phyloP scores from a whole-genome alignment of 2,797 vertebrate genomes.

The Epinephelus coioides region DNA sequence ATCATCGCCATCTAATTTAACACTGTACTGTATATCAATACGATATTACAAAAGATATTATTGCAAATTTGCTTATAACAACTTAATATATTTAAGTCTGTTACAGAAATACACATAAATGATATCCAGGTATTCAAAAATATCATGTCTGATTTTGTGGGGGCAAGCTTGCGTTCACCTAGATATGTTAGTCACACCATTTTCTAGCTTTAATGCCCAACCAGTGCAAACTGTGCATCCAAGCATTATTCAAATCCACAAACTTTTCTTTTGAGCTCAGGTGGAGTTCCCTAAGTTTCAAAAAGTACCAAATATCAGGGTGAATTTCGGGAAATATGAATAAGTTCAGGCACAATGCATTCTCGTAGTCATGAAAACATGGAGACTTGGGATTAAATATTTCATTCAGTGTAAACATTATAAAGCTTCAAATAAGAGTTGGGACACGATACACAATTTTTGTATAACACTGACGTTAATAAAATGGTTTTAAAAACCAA shows the following conservation, averaged over 20 bases:
- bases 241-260: background rate
- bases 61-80: no score
- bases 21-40: background rate
- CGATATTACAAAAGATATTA: no score
- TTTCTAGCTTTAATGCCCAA: background rate
- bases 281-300: background rate
- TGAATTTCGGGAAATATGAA: background rate
- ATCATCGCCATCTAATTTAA: background rate
- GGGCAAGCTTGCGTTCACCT: background rate
- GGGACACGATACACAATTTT: background rate
- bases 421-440: background rate
- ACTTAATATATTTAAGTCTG: no score
- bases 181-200: background rate
- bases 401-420: background rate
- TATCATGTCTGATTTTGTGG: background rate
- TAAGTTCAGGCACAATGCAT: background rate
- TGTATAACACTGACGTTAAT: background rate
- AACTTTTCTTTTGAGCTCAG: background rate
- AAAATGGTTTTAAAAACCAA: background rate
- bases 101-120: background rate
- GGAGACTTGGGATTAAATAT: background rate
- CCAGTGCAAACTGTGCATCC: background rate
- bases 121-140: background rate
- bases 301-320: background rate
- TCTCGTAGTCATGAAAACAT: background rate